These are phyloP conservation scores for Pteria penguin DNA, from an alignment of 2,888 invertebrate genomes.

Conservation along the genomic window DNA sequence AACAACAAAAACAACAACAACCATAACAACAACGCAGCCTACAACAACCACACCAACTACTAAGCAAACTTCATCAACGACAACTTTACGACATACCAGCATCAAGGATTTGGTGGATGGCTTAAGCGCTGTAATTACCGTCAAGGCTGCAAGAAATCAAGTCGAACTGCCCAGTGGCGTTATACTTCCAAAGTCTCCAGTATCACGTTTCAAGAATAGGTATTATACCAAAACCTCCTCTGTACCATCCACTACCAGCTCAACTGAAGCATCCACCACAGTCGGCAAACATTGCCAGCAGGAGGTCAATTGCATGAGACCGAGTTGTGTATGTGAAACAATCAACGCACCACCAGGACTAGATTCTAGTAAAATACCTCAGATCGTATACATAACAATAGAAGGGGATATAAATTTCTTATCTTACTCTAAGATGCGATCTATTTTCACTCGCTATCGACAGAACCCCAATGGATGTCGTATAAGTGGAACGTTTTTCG, in stretches of 20 bases:
- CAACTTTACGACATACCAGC: conserved; percentile 14
- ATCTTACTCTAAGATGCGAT: conserved; percentile 53
- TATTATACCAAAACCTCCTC: neutral
- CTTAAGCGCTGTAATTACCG: neutral
- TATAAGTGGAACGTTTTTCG: conserved; percentile 60
- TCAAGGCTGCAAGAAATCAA: neutral
- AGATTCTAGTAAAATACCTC: conserved; percentile 50
- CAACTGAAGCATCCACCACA: conserved; percentile 13
- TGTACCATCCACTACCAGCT: conserved; percentile 29
- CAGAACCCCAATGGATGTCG: conserved; percentile 63
- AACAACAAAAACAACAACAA: neutral
- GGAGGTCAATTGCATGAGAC: conserved; percentile 54
- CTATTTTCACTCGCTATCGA: conserved; percentile 50
- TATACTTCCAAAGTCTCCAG: neutral
- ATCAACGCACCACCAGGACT: conserved; percentile 40
- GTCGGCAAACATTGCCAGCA: conserved; percentile 39
- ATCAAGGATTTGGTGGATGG: neutral
- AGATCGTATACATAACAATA: conserved; percentile 63
- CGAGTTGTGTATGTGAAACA: conserved; percentile 61
- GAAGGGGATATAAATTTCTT: conserved; percentile 62
- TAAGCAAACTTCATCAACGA: neutral
- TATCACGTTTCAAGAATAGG: neutral
- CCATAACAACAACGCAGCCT: neutral
- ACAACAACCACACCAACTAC: neutral
- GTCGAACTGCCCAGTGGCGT: conserved; percentile 4